Evolutionary conservation across 2,888 invertebrate genomes (phyloP).

Genomic region (Drosophila hamatofila): DNA sequence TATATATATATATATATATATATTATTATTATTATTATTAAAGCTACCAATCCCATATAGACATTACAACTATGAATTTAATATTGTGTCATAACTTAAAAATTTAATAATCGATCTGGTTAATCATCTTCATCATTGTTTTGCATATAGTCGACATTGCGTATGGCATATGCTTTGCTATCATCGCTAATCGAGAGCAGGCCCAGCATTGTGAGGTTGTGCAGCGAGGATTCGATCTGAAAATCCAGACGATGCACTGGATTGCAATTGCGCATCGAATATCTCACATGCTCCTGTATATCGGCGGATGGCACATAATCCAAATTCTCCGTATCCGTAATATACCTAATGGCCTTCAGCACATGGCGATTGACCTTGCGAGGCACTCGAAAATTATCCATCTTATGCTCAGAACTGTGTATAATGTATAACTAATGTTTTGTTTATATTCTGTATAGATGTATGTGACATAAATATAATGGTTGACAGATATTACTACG

Average conservation of each 20-base stretch:
- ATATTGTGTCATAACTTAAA: background rate
- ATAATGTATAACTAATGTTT: background rate
- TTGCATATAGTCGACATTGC: background rate
- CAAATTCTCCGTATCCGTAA: slow-evolving; percentile 33
- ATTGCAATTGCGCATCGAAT: slow-evolving; percentile 62
- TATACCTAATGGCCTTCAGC: slow-evolving; percentile 60
- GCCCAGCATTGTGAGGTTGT: slow-evolving; percentile 34
- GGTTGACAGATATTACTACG: background rate
- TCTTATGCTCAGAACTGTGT: slow-evolving; percentile 15
- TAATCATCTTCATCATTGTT: background rate
- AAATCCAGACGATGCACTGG: slow-evolving; percentile 56
- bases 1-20: background rate
- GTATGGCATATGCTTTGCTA: slow-evolving; percentile 9
- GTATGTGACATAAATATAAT: slow-evolving; percentile 1
- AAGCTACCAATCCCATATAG: too few relatives aligned
- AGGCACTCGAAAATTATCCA: slow-evolving; percentile 71
- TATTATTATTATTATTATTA: background rate
- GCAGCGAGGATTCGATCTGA: slow-evolving; percentile 53
- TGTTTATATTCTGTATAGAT: slow-evolving; percentile 1
- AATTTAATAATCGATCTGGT: background rate
- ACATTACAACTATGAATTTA: slow-evolving; percentile 1
- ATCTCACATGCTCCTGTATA: slow-evolving; percentile 53
- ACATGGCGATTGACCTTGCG: slow-evolving; percentile 78
- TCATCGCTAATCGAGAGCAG: slow-evolving; percentile 3
- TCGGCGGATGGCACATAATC: slow-evolving; percentile 24